Evolutionary conservation across 1,140 invertebrate species (phyloP).

Genomic region (Phocides pigmalion): DNA sequence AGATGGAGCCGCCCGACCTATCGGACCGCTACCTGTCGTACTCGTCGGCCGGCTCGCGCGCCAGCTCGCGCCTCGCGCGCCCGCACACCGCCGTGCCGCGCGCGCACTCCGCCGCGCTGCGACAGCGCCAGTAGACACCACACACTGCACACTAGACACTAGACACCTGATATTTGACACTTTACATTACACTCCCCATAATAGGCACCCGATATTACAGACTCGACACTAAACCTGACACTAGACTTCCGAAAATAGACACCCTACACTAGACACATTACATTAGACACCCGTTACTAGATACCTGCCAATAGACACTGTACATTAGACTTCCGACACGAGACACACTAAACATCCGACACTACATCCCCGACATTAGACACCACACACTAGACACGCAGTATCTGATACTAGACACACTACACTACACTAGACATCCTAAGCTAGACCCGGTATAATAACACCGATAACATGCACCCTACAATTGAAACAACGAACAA

Average conservation of each 20-base stretch:
- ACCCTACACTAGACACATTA: neutral
- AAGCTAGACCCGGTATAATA: neutral
- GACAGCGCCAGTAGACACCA: conserved; percentile 50
- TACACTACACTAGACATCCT: neutral
- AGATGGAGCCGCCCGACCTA: conserved; percentile 68
- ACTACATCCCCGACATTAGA: neutral
- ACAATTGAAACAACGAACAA: no score
- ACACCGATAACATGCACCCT: no score
- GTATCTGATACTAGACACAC: neutral
- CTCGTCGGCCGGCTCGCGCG: conserved; percentile 40
- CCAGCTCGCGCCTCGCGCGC: conserved; percentile 48
- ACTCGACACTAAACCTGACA: neutral
- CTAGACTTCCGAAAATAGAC: no score
- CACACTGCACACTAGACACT: neutral
- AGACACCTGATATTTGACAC: neutral
- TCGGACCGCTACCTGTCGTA: conserved; percentile 68
- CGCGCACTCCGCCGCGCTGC: conserved; percentile 53
- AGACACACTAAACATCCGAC: neutral
- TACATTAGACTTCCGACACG: neutral
- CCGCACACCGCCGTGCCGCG: conserved; percentile 63
- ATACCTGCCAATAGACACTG: neutral
- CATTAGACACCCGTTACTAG: neutral
- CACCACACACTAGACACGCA: neutral
- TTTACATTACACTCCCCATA: neutral
- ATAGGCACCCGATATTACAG: neutral